Conservation (phyloP, 2,888 invertebrate species). For the Abscondita cerata region DNA sequence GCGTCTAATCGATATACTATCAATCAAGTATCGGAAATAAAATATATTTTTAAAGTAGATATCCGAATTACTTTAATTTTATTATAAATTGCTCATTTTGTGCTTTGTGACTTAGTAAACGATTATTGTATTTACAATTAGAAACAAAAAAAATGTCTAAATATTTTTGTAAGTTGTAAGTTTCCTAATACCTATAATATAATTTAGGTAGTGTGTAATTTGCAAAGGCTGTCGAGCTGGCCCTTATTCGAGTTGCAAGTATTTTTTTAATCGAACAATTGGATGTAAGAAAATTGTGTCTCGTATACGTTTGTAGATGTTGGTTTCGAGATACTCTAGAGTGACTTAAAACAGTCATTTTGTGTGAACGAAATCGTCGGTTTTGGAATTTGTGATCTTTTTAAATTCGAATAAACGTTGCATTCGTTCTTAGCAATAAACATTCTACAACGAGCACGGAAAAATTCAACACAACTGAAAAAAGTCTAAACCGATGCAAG, state of each 20-base stretch:
- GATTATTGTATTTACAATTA: constrained; percentile 1
- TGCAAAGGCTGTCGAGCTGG: background rate
- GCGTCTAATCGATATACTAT: background rate
- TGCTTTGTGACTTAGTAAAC: constrained; percentile 12
- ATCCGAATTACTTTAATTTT: background rate
- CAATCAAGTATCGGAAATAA: too few species aligned
- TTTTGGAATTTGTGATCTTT: too few species aligned
- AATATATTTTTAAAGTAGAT: too few species aligned
- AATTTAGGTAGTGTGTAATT: constrained; percentile 8
- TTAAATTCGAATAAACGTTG: background rate
- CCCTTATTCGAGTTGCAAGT: background rate
- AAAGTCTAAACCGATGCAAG: background rate
- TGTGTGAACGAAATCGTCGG: too few species aligned
- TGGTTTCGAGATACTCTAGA: background rate
- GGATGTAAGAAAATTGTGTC: background rate
- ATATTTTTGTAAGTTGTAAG: constrained; percentile 10
- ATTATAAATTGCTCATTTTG: constrained; percentile 5
- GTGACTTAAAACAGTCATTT: background rate
- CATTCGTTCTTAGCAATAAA: constrained; percentile 10
- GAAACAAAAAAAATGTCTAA: background rate
- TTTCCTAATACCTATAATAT: constrained; percentile 7
- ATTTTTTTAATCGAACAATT: background rate
- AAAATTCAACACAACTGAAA: too few species aligned
- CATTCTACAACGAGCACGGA: constrained; percentile 7
- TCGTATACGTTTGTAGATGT: background rate